These are phyloP conservation scores for Pachypeltis micranthus DNA, from an alignment of 1,140 invertebrate genomes.

Conservation along the genomic window DNA sequence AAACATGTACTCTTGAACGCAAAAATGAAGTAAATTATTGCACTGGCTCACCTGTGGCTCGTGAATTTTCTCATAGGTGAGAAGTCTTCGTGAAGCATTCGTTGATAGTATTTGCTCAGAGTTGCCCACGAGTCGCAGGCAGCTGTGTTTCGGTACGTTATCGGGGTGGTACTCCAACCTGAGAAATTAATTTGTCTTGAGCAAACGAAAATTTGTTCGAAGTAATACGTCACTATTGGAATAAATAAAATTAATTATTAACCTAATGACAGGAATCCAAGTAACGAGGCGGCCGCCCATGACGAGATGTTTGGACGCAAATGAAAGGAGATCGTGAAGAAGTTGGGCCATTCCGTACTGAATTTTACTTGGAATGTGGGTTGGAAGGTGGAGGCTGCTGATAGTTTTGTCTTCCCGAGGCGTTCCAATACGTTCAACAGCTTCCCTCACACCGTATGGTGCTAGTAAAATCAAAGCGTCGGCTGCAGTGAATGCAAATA, in stretches of 20 bases:
- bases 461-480: too few relatives aligned
- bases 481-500: too few relatives aligned
- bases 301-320: constrained; percentile 63
- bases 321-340: constrained; percentile 69
- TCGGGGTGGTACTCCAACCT: constrained; percentile 63
- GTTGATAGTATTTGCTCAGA: constrained; percentile 74
- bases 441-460: constrained; percentile 89
- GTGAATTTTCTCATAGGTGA: constrained; percentile 74
- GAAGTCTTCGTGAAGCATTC: constrained; percentile 63
- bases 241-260: background rate
- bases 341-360: constrained; percentile 70
- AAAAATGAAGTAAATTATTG: background rate
- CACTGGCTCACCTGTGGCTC: constrained; percentile 36
- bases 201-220: too few relatives aligned
- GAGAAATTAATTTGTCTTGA: too few relatives aligned
- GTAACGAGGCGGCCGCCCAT: constrained; percentile 70
- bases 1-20: background rate
- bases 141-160: constrained; percentile 65
- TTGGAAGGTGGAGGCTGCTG: constrained; percentile 47
- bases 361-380: constrained; percentile 77
- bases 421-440: constrained; percentile 71
- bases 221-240: too few relatives aligned
- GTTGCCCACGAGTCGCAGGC: constrained; percentile 63
- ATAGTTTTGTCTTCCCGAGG: constrained; percentile 36
- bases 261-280: constrained; percentile 80